Percentiles rank a stretch among this genome's conserved stretches.
phyloP scores from a whole-genome alignment of 2,888 invertebrate species.

The Tipula helvola region DNA sequence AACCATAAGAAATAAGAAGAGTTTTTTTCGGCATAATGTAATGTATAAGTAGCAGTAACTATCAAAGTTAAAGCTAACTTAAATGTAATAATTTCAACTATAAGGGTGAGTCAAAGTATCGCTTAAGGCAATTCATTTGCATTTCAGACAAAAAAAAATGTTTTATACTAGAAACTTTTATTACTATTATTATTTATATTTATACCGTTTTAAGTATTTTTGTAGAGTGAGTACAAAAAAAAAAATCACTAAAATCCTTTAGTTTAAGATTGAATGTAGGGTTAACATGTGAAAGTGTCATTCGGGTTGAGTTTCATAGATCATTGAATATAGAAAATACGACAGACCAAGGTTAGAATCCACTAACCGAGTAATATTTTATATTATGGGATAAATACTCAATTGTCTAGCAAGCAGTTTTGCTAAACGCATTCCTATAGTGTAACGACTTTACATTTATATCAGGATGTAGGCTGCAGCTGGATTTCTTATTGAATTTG shows the following conservation, averaged over 20 bases:
- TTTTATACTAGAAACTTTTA: neutral
- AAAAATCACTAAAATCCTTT: neutral
- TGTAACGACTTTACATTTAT: no score
- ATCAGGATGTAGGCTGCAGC: no score
- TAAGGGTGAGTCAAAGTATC: neutral
- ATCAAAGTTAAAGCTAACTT: neutral
- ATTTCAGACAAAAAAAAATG: neutral
- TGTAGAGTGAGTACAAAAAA: neutral
- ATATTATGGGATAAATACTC: no score
- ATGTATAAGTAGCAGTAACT: neutral
- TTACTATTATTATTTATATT: neutral
- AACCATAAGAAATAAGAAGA: neutral
- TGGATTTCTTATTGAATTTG: no score
- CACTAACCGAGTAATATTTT: no score
- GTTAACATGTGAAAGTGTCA: neutral
- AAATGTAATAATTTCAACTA: neutral
- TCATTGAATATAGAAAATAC: no score
- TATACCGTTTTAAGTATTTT: neutral
- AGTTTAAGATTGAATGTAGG: neutral
- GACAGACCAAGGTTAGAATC: no score
- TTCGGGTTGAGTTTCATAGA: no score
- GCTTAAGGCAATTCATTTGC: neutral
- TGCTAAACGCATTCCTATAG: no score
- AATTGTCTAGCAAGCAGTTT: no score
- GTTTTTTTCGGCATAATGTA: neutral